Conservation (phyloP, 2,113 vertebrate genomes). For the Oryzias javanicus region DNA sequence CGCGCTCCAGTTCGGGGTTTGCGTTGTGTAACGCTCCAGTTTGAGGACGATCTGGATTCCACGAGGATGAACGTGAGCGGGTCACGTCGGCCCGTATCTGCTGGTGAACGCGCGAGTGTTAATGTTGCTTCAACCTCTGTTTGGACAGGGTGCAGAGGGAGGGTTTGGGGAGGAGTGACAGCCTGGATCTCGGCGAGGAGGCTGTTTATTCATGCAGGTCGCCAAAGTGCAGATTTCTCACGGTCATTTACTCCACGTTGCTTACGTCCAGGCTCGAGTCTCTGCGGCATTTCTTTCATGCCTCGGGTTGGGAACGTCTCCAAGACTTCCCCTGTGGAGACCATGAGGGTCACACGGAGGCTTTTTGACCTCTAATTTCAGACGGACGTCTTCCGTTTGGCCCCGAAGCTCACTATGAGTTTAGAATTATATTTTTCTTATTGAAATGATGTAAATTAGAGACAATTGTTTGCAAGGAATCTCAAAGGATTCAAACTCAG, state of each 20-base stretch:
- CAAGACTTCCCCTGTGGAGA: slow-evolving; percentile 8
- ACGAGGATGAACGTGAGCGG: slow-evolving; percentile 4
- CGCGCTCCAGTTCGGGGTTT: neutral
- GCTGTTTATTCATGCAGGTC: slow-evolving; percentile 45
- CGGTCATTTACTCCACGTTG: slow-evolving; percentile 22
- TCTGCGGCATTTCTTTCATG: neutral
- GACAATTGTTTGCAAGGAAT: no score
- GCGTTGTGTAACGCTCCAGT: neutral
- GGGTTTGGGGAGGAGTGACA: slow-evolving; percentile 2
- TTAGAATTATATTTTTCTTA: no score
- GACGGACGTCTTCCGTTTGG: no score
- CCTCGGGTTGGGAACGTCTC: slow-evolving; percentile 10
- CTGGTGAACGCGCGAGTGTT: neutral
- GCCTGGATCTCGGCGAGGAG: slow-evolving; percentile 11
- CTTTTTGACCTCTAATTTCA: neutral
- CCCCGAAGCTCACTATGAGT: no score
- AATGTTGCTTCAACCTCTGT: slow-evolving; percentile 15
- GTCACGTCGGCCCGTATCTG: slow-evolving; percentile 9
- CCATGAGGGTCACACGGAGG: slow-evolving; percentile 6
- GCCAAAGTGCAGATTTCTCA: slow-evolving; percentile 27
- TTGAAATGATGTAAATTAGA: no score
- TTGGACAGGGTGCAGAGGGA: slow-evolving; percentile 20
- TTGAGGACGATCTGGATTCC: slow-evolving; percentile 20
- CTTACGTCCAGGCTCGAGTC: slow-evolving; percentile 27
- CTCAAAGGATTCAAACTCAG: no score